These are phyloP conservation scores for Drosophila setosimentum DNA, from an alignment of 2,888 invertebrate species.

Conservation along the genomic window DNA sequence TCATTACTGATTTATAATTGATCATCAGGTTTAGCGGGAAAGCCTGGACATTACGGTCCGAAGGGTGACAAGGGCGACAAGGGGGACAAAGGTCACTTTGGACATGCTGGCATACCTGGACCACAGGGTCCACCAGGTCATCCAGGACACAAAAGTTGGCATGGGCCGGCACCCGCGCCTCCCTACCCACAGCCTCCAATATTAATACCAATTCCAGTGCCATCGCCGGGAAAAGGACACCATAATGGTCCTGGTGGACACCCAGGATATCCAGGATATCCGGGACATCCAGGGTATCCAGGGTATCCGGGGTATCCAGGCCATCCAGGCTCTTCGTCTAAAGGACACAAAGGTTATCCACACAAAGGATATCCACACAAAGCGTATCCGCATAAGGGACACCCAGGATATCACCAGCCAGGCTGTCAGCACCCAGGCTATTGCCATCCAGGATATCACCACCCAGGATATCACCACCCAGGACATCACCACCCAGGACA, in stretches of 20 bases:
- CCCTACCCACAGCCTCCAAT: slow-evolving; percentile 42
- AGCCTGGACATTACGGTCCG: slow-evolving; percentile 34
- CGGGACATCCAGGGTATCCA: slow-evolving; percentile 13
- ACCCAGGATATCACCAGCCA: background rate
- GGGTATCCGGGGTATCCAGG: slow-evolving; percentile 23
- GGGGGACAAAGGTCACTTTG: slow-evolving; percentile 49
- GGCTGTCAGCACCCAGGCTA: background rate
- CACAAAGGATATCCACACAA: background rate
- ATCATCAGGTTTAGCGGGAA: slow-evolving; percentile 28
- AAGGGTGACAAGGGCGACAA: slow-evolving; percentile 48
- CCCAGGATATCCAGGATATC: slow-evolving; percentile 26
- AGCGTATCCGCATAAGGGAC: background rate
- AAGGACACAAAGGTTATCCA: slow-evolving; percentile 3
- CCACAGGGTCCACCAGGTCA: slow-evolving; percentile 43
- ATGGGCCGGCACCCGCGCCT: slow-evolving; percentile 28
- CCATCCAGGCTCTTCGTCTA: background rate
- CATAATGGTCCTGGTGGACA: slow-evolving; percentile 23
- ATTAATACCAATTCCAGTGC: slow-evolving; percentile 47
- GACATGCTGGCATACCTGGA: slow-evolving; percentile 38
- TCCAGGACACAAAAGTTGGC: slow-evolving; percentile 29
- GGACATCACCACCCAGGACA: background rate
- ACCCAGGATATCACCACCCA: background rate
- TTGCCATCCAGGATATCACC: background rate
- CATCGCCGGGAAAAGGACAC: slow-evolving; percentile 28
- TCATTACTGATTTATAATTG: background rate